These are phyloP conservation scores for Cynopterus sphinx DNA, from an alignment of 2,797 vertebrate genomes.

Conservation along the genomic window DNA sequence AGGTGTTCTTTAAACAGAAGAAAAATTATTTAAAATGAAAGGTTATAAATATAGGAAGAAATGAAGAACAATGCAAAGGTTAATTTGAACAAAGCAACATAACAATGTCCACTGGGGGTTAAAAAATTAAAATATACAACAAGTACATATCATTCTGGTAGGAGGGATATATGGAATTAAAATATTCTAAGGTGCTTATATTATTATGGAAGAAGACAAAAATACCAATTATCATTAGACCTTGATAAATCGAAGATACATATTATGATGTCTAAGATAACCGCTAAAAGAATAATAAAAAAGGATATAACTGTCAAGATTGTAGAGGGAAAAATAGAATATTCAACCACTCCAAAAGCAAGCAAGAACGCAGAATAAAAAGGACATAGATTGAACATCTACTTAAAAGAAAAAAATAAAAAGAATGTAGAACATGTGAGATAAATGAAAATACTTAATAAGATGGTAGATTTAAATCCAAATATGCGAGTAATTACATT, in stretches of 20 bases:
- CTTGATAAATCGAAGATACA: neutral
- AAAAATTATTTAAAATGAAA: neutral
- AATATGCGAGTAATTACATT: neutral
- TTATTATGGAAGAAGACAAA: neutral
- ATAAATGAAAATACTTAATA: neutral
- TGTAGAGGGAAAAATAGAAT: neutral
- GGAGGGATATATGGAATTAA: neutral
- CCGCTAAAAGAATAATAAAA: neutral
- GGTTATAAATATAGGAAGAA: neutral
- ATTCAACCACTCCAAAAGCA: neutral
- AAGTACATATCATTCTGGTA: neutral
- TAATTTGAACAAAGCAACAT: neutral
- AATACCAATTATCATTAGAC: slow-evolving; percentile 1
- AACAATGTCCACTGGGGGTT: neutral
- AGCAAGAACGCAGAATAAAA: neutral
- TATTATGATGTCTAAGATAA: neutral
- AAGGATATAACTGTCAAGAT: neutral
- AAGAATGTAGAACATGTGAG: neutral
- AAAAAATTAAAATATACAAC: neutral
- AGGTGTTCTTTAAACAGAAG: neutral
- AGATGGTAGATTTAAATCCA: neutral
- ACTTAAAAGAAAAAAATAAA: neutral
- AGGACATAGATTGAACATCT: too few relatives aligned
- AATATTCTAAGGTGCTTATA: neutral
- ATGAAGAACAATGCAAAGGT: neutral